A percentile compares a stretch with the other conserved stretches of the same genome.
phyloP scores from a whole-genome alignment of 2,113 vertebrate species.

The Oenanthe melanoleuca region DNA sequence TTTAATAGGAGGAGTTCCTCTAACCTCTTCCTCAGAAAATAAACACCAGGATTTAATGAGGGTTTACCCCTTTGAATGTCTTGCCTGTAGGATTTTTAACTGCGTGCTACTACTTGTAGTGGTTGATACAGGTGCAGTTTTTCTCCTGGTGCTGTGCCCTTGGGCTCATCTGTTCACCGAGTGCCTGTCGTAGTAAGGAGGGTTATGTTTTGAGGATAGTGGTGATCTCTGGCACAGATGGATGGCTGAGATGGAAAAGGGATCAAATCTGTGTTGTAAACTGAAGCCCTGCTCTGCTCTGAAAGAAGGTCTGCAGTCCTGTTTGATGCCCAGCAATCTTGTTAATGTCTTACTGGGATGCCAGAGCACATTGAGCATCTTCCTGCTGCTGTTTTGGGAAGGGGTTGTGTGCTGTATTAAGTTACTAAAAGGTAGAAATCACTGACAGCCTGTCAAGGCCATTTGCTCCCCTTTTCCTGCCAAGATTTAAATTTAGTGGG shows the following conservation, averaged over 20 bases:
- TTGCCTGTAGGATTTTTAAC: neutral
- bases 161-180: neutral
- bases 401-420: neutral
- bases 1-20: neutral
- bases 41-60: neutral
- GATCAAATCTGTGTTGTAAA: neutral
- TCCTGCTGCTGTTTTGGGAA: neutral
- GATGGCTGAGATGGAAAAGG: neutral
- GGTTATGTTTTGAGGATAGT: accelerated
- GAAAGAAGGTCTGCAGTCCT: neutral
- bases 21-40: neutral
- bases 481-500: neutral
- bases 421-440: neutral
- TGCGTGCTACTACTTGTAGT: neutral
- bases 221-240: neutral
- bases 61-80: neutral
- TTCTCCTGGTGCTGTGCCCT: neutral
- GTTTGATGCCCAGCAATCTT: constrained; percentile 19
- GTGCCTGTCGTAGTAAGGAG: neutral
- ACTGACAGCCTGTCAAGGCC: neutral
- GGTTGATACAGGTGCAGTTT: neutral
- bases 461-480: neutral
- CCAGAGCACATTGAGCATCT: neutral
- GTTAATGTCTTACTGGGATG: constrained; percentile 50
- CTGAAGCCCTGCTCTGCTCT: neutral